Base-by-base conservation (phyloP, 2,797 vertebrate genomes). In the Labeo calbasu region DNA sequence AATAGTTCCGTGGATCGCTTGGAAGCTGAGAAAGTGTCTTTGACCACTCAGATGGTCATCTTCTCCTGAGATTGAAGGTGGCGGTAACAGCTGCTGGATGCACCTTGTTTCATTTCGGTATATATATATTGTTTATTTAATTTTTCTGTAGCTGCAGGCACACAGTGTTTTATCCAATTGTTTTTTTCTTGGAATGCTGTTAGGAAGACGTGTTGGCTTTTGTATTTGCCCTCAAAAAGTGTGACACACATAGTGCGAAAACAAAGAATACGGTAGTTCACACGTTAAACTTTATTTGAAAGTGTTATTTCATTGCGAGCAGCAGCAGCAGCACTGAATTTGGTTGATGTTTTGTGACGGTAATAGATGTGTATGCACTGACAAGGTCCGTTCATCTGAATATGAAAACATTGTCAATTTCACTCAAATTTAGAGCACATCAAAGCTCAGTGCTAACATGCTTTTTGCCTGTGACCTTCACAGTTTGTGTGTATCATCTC, bases 1-100 rank as follows among this genome's bases (percentile, higher is more conserved):
- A 95, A 95, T 93, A 94, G 92, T 93, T 94, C 93, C 91, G 90
- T 92, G 93, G 92, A 94, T 88, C 78, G 88, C 91, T 84, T 89
- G 86, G 85, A 89, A 91, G 89, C 92, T 91, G 89, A 92, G 92
- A 90, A 92, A 91, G 90, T 87, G 91, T 93, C 92, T 94, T 92
- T 95, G 94, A 93, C 93, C 92, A 87, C 88, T 81, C 90, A 87
- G 93, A 95, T 94, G 93, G 92, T 92, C 92, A 95, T 95, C 94
- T 94, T 89, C 88, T 89, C 89, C 87, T 76, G 88, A 94, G 93
- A 95, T 95, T 95, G 94, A 91, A 93, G 92, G 91, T 90, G 90
- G 88, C 90, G 88, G 66, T 70, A 70, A 87, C 89, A 88, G 90
- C 89, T 91, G 90, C 88, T 90, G 88, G 88, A 91, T 92, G 91